A percentile compares a stretch with the other conserved stretches of the same genome.
Evolutionary conservation across 2,113 vertebrate genomes (phyloP).

Genomic region (Diphyllodes magnificus): DNA sequence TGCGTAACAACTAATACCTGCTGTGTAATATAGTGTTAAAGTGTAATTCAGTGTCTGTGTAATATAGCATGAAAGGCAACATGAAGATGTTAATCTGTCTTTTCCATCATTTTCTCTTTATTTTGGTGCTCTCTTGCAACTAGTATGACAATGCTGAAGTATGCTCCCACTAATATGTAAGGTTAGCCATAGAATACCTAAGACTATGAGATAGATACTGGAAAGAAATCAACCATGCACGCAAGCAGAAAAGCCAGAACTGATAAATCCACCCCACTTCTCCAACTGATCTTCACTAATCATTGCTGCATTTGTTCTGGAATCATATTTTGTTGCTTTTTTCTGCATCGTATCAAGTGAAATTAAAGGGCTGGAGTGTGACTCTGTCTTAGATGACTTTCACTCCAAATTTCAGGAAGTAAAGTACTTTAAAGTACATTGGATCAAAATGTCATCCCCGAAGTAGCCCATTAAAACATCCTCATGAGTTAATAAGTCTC

Average conservation of each 20-base stretch:
- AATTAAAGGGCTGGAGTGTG: neutral
- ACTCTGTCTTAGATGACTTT: neutral
- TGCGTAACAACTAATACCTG: neutral
- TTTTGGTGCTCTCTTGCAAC: neutral
- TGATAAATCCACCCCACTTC: fast-evolving
- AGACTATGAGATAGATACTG: neutral
- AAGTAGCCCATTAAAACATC: neutral
- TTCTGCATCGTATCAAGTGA: neutral
- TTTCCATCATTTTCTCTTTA: neutral
- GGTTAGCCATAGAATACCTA: neutral
- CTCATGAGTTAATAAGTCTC: neutral
- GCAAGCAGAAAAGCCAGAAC: neutral
- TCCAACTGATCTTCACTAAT: neutral
- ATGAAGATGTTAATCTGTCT: neutral
- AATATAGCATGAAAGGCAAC: neutral
- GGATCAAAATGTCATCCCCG: neutral
- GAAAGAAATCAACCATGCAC: neutral
- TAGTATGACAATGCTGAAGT: neutral
- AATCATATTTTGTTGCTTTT: fast-evolving
- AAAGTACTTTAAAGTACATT: neutral
- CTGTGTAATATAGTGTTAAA: neutral
- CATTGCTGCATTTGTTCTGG: neutral
- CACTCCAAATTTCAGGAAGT: neutral
- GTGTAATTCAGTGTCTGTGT: neutral
- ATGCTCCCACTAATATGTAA: neutral